Conservation (phyloP, 1,140 invertebrate genomes). For the Drosophila sturtevanti region DNA sequence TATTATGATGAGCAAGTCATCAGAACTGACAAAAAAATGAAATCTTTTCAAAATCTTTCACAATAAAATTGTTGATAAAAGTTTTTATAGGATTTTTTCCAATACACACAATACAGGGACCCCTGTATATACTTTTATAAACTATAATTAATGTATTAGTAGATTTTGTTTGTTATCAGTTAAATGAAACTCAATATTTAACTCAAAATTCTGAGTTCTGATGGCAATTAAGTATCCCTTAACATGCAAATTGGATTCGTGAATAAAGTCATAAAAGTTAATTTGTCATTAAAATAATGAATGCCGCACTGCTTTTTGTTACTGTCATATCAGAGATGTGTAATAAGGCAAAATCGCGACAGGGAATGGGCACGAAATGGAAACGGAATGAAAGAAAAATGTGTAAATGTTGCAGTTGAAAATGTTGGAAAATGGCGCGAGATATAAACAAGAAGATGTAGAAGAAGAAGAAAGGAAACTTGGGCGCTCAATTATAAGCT, state of each 20-base stretch:
- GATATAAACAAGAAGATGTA: not conserved
- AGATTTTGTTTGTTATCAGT: not conserved
- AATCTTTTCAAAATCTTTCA: constrained; percentile 15
- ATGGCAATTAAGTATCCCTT: constrained; percentile 53
- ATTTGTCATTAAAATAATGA: constrained; percentile 74
- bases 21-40: constrained; percentile 9
- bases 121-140: not conserved
- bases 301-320: constrained; percentile 36
- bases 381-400: constrained; percentile 19
- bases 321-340: not conserved
- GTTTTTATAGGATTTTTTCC: not conserved
- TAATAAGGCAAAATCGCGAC: not conserved
- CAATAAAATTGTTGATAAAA: constrained; percentile 6
- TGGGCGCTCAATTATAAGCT: constrained; percentile 60
- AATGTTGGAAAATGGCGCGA: not conserved
- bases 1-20: constrained; percentile 42
- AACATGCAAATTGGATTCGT: constrained; percentile 63
- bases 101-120: not conserved
- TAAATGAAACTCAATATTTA: not conserved
- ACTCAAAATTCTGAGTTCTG: constrained; percentile 6
- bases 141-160: not conserved
- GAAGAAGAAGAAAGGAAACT: not conserved
- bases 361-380: not conserved
- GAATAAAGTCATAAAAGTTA: constrained; percentile 70
- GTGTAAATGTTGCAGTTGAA: constrained; percentile 44